A percentile compares a stretch with the other conserved stretches of the same genome.
phyloP scores from a whole-genome alignment of 1,140 invertebrate species.

The Heterodera schachtii region DNA sequence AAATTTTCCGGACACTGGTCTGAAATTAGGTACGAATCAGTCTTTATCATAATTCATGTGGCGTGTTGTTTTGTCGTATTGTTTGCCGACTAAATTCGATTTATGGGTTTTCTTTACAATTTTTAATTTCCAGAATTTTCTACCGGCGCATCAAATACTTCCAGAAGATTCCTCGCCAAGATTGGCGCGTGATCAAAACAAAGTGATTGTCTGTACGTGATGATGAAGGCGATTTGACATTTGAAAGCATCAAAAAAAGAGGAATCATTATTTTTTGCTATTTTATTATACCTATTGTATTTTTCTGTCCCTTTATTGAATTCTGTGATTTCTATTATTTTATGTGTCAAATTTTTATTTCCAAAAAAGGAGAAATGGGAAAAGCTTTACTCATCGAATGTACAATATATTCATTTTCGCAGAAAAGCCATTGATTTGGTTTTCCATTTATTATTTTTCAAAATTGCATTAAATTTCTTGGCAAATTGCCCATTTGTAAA shows the following conservation, averaged over 20 bases:
- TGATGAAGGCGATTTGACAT: background rate
- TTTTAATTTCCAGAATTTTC: conserved; percentile 29
- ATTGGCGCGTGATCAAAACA: conserved; percentile 54
- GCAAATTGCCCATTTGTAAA: background rate
- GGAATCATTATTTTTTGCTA: too few species aligned
- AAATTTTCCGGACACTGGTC: too few species aligned
- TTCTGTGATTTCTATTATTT: conserved; percentile 4
- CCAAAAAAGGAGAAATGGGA: background rate
- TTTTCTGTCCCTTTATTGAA: background rate
- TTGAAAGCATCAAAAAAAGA: too few species aligned
- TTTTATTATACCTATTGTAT: too few species aligned
- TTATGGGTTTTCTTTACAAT: background rate
- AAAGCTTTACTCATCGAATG: background rate
- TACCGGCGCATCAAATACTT: conserved; percentile 53
- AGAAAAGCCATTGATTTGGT: too few species aligned
- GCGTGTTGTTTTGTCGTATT: too few species aligned
- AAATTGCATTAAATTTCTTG: background rate
- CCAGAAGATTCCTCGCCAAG: conserved; percentile 53
- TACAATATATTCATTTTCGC: too few species aligned
- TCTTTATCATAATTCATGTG: too few species aligned
- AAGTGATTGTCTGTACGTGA: background rate
- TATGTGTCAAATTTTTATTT: background rate
- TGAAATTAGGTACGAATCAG: too few species aligned
- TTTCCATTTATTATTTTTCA: background rate
- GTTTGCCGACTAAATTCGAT: too few species aligned